These are phyloP conservation scores for Oceanodroma tethys DNA, from an alignment of 2,113 vertebrate genomes.

Conservation along the genomic window DNA sequence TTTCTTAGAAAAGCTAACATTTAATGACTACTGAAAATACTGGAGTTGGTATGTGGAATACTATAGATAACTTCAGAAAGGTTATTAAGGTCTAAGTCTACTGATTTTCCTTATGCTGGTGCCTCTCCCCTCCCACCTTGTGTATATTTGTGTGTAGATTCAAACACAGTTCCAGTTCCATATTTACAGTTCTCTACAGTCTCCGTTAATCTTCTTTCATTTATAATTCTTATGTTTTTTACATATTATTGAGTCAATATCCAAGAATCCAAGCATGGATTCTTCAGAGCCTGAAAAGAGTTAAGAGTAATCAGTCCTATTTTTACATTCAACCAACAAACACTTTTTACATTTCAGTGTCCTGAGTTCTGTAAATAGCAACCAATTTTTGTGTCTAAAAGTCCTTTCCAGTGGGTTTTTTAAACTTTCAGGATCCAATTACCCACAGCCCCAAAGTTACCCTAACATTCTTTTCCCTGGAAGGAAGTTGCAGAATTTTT, in stretches of 20 bases:
- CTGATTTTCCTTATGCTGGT: neutral
- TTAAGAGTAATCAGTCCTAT: neutral
- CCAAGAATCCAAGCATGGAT: neutral
- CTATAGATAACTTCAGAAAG: neutral
- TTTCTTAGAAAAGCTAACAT: neutral
- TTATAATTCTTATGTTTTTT: neutral
- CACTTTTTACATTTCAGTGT: neutral
- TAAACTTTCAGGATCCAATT: neutral
- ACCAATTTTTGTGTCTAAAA: neutral
- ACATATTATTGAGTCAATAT: neutral
- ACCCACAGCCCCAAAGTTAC: neutral
- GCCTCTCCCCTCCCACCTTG: fast-evolving
- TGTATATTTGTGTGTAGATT: neutral
- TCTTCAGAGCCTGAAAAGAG: neutral
- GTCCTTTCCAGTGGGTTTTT: neutral
- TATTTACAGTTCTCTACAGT: neutral
- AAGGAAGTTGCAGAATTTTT: neutral
- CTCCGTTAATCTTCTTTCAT: neutral
- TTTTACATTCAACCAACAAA: neutral
- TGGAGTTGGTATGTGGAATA: neutral
- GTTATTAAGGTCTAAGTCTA: neutral
- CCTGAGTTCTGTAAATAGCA: neutral
- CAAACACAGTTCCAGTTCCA: neutral
- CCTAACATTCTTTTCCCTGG: neutral
- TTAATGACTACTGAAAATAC: neutral